Conservation (phyloP, 2,888 invertebrate species). For the Drosophila nr. medialis region DNA sequence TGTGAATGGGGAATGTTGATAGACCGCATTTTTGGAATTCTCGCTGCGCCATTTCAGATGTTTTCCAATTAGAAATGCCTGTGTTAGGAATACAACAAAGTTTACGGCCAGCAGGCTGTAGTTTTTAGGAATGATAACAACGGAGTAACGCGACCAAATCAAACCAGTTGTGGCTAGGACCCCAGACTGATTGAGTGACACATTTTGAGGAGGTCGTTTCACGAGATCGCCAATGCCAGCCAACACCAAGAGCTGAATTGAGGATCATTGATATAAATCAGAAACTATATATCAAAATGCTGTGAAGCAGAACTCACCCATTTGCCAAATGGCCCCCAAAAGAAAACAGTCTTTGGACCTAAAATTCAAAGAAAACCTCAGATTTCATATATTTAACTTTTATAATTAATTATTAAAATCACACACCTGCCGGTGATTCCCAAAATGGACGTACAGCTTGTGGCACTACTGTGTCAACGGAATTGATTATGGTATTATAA, state of each 20-base stretch:
- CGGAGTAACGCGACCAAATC: slow-evolving; percentile 64
- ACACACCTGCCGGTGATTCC: slow-evolving; percentile 65
- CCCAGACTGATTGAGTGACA: slow-evolving; percentile 58
- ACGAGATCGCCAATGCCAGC: slow-evolving; percentile 63
- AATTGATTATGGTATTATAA: slow-evolving; percentile 55
- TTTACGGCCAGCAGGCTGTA: slow-evolving; percentile 62
- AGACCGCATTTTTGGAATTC: slow-evolving; percentile 14
- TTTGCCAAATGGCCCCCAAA: slow-evolving; percentile 76
- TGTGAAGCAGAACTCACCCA: slow-evolving; percentile 58
- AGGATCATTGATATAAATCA: background rate
- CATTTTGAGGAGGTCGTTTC: slow-evolving; percentile 47
- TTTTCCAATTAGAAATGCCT: slow-evolving; percentile 44
- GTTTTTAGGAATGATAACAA: slow-evolving; percentile 66
- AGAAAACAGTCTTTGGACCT: slow-evolving; percentile 78
- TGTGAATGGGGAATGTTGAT: background rate
- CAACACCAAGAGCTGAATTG: slow-evolving; percentile 42
- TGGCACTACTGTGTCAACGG: slow-evolving; percentile 65
- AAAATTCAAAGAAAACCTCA: background rate
- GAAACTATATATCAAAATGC: background rate
- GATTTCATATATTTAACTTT: background rate
- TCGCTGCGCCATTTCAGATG: slow-evolving; percentile 52
- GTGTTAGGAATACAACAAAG: slow-evolving; percentile 49
- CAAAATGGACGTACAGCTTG: slow-evolving; percentile 59
- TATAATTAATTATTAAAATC: background rate
- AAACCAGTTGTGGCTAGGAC: slow-evolving; percentile 54